Evolutionary conservation across 2,797 vertebrate genomes (phyloP).

Genomic region (Chelonia mydas): DNA sequence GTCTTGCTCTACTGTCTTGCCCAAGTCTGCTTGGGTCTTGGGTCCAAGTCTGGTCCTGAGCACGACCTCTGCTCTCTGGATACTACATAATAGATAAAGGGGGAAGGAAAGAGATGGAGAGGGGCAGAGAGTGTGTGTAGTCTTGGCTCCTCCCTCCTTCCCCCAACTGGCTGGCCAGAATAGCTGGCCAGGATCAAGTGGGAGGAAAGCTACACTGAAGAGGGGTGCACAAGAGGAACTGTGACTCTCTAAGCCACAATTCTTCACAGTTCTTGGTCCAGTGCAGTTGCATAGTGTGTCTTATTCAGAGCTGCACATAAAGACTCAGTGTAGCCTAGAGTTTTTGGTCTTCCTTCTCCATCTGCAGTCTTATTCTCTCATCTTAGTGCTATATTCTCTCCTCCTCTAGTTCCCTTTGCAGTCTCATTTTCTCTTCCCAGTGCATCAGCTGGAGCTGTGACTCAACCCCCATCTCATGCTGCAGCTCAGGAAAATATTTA

Average conservation of each 20-base stretch:
- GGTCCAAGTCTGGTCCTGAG: neutral
- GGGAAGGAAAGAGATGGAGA: neutral
- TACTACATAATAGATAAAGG: neutral
- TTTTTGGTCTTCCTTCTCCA: neutral
- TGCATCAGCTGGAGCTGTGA: conserved; percentile 47
- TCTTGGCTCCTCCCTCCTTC: neutral
- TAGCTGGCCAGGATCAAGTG: neutral
- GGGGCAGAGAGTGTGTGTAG: neutral
- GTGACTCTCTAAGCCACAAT: neutral
- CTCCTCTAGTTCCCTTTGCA: neutral
- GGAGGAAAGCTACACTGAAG: neutral
- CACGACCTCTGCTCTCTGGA: neutral
- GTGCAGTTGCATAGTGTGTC: neutral
- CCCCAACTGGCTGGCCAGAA: neutral
- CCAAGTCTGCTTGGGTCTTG: neutral
- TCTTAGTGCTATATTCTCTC: neutral
- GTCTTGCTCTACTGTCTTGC: neutral
- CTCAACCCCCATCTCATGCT: conserved; percentile 24
- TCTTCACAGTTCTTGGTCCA: neutral
- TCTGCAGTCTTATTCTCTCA: neutral
- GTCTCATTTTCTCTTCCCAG: conserved; percentile 19
- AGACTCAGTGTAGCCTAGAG: neutral
- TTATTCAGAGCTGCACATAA: neutral
- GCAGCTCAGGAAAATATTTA: conserved; percentile 63
- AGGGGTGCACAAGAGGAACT: neutral